phyloP scores from a whole-genome alignment of 2,797 vertebrate species.

The Rhodeus uyekii region DNA sequence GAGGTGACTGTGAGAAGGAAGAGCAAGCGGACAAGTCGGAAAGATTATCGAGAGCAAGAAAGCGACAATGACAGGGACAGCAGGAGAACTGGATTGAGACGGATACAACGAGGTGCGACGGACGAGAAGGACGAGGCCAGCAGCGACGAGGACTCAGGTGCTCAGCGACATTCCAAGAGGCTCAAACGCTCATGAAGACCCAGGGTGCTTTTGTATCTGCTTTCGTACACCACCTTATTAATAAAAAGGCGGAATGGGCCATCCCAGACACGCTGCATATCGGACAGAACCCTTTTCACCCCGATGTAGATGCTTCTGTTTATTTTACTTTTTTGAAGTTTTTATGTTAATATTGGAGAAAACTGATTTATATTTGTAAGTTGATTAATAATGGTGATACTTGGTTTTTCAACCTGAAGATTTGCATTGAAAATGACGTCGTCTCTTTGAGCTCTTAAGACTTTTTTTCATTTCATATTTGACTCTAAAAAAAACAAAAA shows the following conservation, averaged over 20 bases:
- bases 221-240: conserved; percentile 27
- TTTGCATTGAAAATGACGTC: conserved; percentile 54
- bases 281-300: conserved; percentile 14
- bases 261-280: background rate
- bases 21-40: conserved; percentile 71
- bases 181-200: conserved; percentile 75
- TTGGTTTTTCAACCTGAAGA: conserved; percentile 55
- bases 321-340: conserved; percentile 60
- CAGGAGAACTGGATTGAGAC: conserved; percentile 71
- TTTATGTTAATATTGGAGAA: conserved; percentile 76
- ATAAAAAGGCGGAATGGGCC: conserved; percentile 23
- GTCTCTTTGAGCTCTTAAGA: conserved; percentile 70
- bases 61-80: conserved; percentile 85
- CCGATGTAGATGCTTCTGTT: conserved; percentile 51
- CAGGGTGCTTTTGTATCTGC: conserved; percentile 53
- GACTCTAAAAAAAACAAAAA: conserved; percentile 21
- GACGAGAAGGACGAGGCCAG: conserved; percentile 51
- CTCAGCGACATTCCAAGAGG: conserved; percentile 82
- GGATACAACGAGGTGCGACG: conserved; percentile 42
- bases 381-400: conserved; percentile 70
- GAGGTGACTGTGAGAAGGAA: conserved; percentile 71
- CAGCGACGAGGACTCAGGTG: conserved; percentile 70
- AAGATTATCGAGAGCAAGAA: conserved; percentile 78
- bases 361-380: conserved; percentile 85
- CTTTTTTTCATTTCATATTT: conserved; percentile 58